Evolutionary conservation across 1,140 invertebrate species (phyloP).

Genomic region (Riptortus pedestris): DNA sequence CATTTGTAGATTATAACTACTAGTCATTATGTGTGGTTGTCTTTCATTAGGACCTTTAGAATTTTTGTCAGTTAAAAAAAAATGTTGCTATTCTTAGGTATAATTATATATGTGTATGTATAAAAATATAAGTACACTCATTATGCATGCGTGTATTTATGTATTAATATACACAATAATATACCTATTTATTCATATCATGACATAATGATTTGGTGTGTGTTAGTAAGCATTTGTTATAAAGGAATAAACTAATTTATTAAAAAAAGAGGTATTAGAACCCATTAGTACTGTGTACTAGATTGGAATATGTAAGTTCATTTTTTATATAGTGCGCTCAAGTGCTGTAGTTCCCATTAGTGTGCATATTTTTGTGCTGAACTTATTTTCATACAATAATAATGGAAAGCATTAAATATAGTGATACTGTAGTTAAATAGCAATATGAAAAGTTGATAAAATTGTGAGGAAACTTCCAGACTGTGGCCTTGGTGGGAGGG

Average conservation of each 20-base stretch:
- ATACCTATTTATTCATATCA: neutral
- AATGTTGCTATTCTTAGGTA: too few species aligned
- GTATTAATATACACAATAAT: too few species aligned
- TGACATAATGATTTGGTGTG: neutral
- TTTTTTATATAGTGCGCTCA: constrained; percentile 13
- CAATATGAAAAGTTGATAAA: neutral
- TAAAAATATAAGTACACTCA: too few species aligned
- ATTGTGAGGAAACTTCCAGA: neutral
- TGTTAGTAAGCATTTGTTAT: neutral
- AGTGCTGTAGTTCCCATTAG: constrained; percentile 15
- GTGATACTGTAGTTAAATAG: constrained; percentile 9
- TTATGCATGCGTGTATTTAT: too few species aligned
- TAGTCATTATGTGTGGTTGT: constrained; percentile 14
- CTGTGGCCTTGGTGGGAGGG: constrained; percentile 3
- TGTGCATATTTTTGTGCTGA: constrained; percentile 13
- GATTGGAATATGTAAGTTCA: neutral
- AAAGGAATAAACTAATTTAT: neutral
- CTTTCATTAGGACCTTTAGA: constrained; percentile 6
- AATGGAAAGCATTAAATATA: constrained; percentile 5
- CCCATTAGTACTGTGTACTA: constrained; percentile 1
- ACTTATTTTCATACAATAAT: constrained; percentile 7
- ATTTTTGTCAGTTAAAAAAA: neutral
- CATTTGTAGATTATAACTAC: neutral
- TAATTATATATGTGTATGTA: too few species aligned
- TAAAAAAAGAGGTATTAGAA: neutral